Conservation (phyloP, 2,888 invertebrate genomes). For the Liodrosophila aerea region DNA sequence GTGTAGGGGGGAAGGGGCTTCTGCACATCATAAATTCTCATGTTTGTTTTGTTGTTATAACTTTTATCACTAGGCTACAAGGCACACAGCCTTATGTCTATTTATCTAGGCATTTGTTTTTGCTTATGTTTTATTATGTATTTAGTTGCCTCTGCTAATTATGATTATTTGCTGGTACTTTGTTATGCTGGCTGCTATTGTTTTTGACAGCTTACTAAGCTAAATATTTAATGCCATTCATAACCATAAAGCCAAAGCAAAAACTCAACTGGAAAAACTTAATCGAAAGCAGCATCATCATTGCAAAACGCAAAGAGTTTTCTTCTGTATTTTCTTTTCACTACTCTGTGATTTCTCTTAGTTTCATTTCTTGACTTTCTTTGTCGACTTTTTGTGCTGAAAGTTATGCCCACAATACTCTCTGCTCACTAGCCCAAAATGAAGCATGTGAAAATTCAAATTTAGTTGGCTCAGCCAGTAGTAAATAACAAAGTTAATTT, state of each 20-base stretch:
- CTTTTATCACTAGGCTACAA: conserved; percentile 58
- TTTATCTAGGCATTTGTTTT: conserved; percentile 49
- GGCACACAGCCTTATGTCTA: conserved; percentile 10
- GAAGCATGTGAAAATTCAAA: conserved; percentile 22
- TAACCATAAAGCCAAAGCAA: conserved; percentile 33
- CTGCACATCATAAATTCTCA: conserved; percentile 64
- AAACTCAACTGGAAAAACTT: conserved; percentile 40
- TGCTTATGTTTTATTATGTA: conserved; percentile 2
- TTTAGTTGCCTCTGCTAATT: conserved; percentile 50
- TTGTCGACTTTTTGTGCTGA: conserved; percentile 14
- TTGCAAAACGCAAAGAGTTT: conserved; percentile 31
- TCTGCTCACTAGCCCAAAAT: conserved; percentile 26
- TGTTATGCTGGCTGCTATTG: neutral
- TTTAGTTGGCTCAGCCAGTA: conserved; percentile 8
- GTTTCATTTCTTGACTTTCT: conserved; percentile 4
- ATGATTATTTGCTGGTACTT: conserved; percentile 28
- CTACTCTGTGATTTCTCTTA: conserved; percentile 23
- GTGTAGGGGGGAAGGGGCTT: neutral
- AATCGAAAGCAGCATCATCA: conserved; percentile 40
- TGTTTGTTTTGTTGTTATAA: conserved; percentile 61
- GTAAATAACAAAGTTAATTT: conserved; percentile 15
- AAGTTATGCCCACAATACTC: conserved; percentile 64
- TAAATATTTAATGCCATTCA: conserved; percentile 61
- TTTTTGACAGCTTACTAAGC: conserved; percentile 44
- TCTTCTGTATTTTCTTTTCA: conserved; percentile 1